phyloP scores from a whole-genome alignment of 2,113 vertebrate species.

The Peromyscus polionotus region DNA sequence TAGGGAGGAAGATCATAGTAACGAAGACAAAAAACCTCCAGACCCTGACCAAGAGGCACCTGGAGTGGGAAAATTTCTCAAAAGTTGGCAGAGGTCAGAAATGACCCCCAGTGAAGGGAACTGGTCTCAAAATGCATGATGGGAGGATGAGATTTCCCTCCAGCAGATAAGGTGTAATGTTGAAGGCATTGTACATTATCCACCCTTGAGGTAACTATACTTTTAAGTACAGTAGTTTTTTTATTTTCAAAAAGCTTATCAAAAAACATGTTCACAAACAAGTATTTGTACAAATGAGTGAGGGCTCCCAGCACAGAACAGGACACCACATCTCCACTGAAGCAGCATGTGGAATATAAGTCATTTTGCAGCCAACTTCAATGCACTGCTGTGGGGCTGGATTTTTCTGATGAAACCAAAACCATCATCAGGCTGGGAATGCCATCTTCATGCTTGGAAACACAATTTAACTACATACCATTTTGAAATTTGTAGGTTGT shows the following conservation, averaged over 20 bases:
- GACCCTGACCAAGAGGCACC: neutral
- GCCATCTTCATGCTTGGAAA: slow-evolving; percentile 60
- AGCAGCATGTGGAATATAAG: neutral
- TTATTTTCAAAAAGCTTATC: slow-evolving; percentile 41
- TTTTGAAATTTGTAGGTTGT: slow-evolving; percentile 61
- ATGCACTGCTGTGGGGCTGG: neutral
- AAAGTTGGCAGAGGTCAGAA: neutral
- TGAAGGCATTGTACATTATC: neutral
- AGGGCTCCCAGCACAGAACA: neutral
- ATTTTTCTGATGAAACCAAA: slow-evolving; percentile 34
- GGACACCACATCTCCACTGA: neutral
- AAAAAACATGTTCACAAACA: neutral
- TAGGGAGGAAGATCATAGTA: neutral
- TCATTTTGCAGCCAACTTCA: neutral
- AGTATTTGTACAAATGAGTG: neutral
- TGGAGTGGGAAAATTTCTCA: neutral
- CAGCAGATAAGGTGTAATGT: neutral
- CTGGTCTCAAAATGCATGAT: neutral
- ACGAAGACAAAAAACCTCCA: neutral
- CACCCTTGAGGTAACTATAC: neutral
- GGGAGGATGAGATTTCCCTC: neutral
- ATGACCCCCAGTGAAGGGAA: neutral
- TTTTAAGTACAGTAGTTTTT: slow-evolving; percentile 22
- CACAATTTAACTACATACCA: slow-evolving; percentile 28
- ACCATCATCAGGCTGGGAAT: slow-evolving; percentile 26